Evolutionary conservation across 2,113 vertebrate species (phyloP).

Genomic region (Hippopotamus amphibius): DNA sequence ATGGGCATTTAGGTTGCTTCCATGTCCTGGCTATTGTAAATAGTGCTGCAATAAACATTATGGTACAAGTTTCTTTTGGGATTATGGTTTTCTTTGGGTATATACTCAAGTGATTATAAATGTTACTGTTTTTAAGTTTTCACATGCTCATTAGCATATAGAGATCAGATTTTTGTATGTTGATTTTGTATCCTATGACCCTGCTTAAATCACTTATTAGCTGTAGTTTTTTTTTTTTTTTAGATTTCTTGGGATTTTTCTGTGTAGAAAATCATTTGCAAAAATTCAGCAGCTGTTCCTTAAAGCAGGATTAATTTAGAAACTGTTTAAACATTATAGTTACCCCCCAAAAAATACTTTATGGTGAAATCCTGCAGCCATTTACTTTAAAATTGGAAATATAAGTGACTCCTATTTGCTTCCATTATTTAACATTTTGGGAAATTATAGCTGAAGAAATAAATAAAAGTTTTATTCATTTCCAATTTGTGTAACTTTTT

Average conservation of each 20-base stretch:
- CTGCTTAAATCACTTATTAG: not conserved
- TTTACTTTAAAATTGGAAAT: not conserved
- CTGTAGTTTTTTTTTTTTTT: not conserved
- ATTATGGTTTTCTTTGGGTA: too few relatives aligned
- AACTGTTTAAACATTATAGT: conserved; percentile 24
- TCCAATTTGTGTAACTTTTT: not conserved
- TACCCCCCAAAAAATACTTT: not conserved
- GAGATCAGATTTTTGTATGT: not conserved
- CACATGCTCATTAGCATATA: not conserved
- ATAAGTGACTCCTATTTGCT: not conserved
- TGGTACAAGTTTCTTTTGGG: too few relatives aligned
- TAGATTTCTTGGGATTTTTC: not conserved
- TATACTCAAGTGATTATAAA: not conserved
- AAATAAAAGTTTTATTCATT: not conserved
- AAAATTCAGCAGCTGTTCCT: not conserved
- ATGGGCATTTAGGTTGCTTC: too few relatives aligned
- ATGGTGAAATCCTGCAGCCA: not conserved
- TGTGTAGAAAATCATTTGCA: not conserved
- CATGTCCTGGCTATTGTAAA: too few relatives aligned
- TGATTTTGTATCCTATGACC: not conserved
- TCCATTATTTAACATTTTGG: not conserved
- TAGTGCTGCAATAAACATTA: too few relatives aligned
- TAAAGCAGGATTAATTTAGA: not conserved
- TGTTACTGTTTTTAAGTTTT: not conserved
- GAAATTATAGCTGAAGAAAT: not conserved